phyloP scores from a whole-genome alignment of 2,113 vertebrate genomes.

The Brienomyrus brachyistius region DNA sequence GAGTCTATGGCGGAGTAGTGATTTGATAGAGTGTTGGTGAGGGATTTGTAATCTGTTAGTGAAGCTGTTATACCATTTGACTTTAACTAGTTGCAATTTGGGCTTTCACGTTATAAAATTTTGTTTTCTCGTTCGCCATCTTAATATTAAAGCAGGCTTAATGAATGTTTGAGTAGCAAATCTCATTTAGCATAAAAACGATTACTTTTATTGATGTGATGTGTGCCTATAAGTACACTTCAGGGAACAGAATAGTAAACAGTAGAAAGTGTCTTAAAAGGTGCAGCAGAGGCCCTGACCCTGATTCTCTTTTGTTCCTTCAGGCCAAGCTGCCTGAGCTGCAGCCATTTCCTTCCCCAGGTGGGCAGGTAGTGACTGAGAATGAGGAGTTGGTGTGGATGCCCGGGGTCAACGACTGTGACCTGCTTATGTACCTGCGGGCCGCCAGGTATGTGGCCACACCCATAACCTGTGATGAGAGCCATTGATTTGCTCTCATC shows the following conservation, averaged over 20 bases:
- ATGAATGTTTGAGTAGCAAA: not conserved
- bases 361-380: slow-evolving; percentile 73
- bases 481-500: not conserved
- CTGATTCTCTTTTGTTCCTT: not conserved
- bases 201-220: not conserved
- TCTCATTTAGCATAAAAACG: not conserved
- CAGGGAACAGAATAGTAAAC: not conserved
- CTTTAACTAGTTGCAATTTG: not conserved
- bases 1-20: not conserved
- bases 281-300: not conserved
- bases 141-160: not conserved
- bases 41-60: not conserved
- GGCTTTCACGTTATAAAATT: not conserved
- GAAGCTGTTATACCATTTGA: not conserved
- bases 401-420: slow-evolving; percentile 94
- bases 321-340: slow-evolving; percentile 95
- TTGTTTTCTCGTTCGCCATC: not conserved
- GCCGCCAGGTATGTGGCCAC: slow-evolving; percentile 77
- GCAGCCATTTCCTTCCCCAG: slow-evolving; percentile 71
- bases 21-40: not conserved
- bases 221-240: not conserved
- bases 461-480: not conserved
- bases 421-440: slow-evolving; percentile 96
- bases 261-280: not conserved
- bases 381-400: slow-evolving; percentile 95